Base-by-base conservation (phyloP, 37 sponge, comb jelly and placozoan genomes). In the Ianthella basta region DNA sequence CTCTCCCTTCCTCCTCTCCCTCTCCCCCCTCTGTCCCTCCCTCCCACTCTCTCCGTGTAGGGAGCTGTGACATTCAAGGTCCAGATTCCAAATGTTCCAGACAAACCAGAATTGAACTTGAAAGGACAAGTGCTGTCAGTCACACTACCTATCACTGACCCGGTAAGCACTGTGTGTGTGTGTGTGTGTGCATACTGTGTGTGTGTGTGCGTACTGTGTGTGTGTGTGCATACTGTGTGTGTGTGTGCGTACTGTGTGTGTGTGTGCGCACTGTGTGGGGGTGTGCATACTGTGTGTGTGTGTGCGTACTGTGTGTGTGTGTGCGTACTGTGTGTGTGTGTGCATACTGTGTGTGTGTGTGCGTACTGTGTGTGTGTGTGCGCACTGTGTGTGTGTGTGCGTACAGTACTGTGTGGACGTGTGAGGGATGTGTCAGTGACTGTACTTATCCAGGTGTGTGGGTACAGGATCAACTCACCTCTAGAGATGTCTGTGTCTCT, bases 41-140 rank as follows among this genome's bases (percentile, higher is more conserved):
- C n/a, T n/a, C n/a, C n/a, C n/a, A n/a, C n/a, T n/a, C 6, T 44
- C 6, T 66, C 63, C 18, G 10, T 84, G 3, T 56, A 95, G 94
- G 94, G 94, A 30, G 88, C 92, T 1, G 97, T 96, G 19, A 86
- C 89, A 27, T 92, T 96, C 86, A 86, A 83, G 65, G 92, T 96
- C 0, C 90, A 86, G 80, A 82, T 91, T n/a, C 94, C 97, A 13
- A 86, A 69, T 33, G 19, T 94, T 15, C 88, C 88, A 0, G 97
- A 96, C 0, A 82, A 95, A 21, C 66, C 88, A 15, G 97, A 96
- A 55, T 96, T 94, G 94, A 85, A 87, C 70, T 66, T 96, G 84
- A 86, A 70, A 64, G 97, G 97, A 73, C 97, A 96, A 56, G 56
- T 89, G 37, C 24, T 96, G 33, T 60, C 82, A 56, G 57, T 96